phyloP scores from a whole-genome alignment of 2,888 invertebrate genomes.

The Drosophila recens region DNA sequence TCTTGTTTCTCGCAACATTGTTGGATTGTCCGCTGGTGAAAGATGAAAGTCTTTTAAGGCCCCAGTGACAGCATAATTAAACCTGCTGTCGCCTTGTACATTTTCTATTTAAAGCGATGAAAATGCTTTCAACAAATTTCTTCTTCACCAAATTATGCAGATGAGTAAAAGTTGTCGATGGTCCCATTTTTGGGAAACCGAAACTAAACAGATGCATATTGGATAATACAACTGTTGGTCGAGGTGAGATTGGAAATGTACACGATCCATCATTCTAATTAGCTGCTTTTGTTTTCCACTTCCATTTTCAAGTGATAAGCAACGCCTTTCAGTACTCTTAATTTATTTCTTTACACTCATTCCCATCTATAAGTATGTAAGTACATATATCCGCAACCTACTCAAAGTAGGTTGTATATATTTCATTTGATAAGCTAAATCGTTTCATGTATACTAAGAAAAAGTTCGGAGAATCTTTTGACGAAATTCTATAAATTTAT shows the following conservation, averaged over 20 bases:
- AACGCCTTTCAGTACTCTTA: slow-evolving; percentile 5
- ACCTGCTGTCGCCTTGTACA: slow-evolving; percentile 49
- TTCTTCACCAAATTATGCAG: slow-evolving; percentile 65
- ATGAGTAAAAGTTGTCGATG: slow-evolving; percentile 69
- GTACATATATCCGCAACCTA: slow-evolving; percentile 17
- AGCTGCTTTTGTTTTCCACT: slow-evolving; percentile 25
- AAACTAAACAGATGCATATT: slow-evolving; percentile 25
- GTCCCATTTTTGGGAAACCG: slow-evolving; percentile 2
- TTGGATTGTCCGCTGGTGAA: slow-evolving; percentile 53
- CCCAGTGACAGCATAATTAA: slow-evolving; percentile 80
- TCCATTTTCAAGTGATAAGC: slow-evolving; percentile 16
- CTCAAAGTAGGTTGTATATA: slow-evolving; percentile 17
- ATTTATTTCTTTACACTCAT: slow-evolving; percentile 25
- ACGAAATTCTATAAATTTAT: slow-evolving; percentile 16
- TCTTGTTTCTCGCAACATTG: slow-evolving; percentile 41
- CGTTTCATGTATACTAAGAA: not conserved
- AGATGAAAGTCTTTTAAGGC: slow-evolving; percentile 77
- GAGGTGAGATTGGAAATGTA: slow-evolving; percentile 14
- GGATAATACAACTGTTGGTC: not conserved
- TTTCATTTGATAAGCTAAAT: slow-evolving; percentile 24
- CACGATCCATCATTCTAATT: slow-evolving; percentile 40
- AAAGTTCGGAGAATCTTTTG: not conserved
- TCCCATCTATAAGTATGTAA: not conserved
- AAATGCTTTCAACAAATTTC: slow-evolving; percentile 66
- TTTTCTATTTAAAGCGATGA: slow-evolving; percentile 63